Percentiles rank a stretch among this genome's conserved stretches.
These are phyloP conservation scores for Hipposideros armiger DNA, from an alignment of 2,113 vertebrate species.

Conservation along the genomic window DNA sequence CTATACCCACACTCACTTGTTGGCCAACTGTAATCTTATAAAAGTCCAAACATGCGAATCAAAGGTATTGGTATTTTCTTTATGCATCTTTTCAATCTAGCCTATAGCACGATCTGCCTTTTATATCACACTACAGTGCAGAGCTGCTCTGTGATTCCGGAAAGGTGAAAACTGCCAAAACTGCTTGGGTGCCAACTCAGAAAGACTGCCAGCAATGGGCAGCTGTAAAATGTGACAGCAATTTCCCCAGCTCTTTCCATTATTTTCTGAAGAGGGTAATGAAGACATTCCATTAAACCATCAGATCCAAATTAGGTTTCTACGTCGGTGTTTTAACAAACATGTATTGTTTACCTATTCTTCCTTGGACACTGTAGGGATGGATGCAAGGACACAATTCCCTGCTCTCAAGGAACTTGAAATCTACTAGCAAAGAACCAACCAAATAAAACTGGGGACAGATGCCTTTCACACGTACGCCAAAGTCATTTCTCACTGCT, in stretches of 20 bases:
- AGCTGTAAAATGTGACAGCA: neutral
- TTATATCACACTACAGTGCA: neutral
- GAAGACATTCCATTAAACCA: neutral
- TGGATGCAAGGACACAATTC: neutral
- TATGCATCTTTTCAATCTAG: neutral
- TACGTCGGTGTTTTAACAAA: neutral
- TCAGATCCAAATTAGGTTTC: neutral
- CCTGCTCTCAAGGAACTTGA: neutral
- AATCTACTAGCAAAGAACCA: neutral
- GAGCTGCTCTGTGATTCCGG: neutral
- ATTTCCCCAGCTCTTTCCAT: neutral
- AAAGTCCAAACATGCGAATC: neutral
- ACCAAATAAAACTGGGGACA: neutral
- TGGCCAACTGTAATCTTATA: neutral
- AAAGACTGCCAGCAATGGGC: neutral
- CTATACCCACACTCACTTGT: neutral
- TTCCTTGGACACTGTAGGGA: neutral
- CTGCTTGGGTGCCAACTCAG: neutral
- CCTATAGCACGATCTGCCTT: neutral
- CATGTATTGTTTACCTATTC: neutral
- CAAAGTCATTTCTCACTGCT: neutral
- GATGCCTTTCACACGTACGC: neutral
- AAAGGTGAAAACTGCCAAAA: constrained; percentile 34
- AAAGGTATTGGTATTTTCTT: neutral
- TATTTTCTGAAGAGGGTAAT: constrained; percentile 39